Percentiles rank a stretch among this genome's conserved stretches.
These are phyloP conservation scores for Napeogenes sylphis DNA, from an alignment of 2,888 invertebrate genomes.

Conservation along the genomic window DNA sequence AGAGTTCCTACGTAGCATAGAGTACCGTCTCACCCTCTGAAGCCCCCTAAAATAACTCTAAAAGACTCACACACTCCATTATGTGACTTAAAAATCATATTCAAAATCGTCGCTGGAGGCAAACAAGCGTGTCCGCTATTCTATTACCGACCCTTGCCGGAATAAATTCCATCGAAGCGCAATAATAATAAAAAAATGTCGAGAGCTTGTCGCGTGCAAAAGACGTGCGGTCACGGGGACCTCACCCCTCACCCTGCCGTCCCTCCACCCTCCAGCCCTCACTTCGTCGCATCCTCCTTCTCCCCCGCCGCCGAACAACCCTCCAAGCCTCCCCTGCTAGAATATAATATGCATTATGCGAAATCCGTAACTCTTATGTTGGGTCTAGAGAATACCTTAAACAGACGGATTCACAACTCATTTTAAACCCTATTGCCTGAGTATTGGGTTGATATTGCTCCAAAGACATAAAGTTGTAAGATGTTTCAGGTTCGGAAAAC, in stretches of 20 bases:
- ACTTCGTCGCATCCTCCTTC: constrained; percentile 31
- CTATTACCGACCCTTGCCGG: constrained; percentile 63
- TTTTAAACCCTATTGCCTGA: constrained; percentile 31
- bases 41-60: constrained; percentile 61
- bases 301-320: constrained; percentile 40
- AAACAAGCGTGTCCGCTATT: constrained; percentile 66
- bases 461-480: constrained; percentile 24
- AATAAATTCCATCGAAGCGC: constrained; percentile 75
- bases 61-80: constrained; percentile 68
- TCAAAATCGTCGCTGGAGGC: constrained; percentile 64
- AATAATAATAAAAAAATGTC: constrained; percentile 78
- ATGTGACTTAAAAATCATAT: constrained; percentile 75
- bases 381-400: constrained; percentile 67
- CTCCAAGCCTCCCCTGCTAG: constrained; percentile 40
- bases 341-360: constrained; percentile 78
- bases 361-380: constrained; percentile 76
- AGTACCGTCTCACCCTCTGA: constrained; percentile 34
- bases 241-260: constrained; percentile 33
- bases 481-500: constrained; percentile 31
- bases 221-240: constrained; percentile 74
- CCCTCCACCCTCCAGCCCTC: constrained; percentile 36
- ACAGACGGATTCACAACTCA: constrained; percentile 29
- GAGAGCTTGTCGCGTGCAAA: constrained; percentile 76
- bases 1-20: constrained; percentile 34
- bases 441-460: constrained; percentile 28